Evolutionary conservation across 2,113 vertebrate species (phyloP).

Genomic region (Syngnathus scovelli): DNA sequence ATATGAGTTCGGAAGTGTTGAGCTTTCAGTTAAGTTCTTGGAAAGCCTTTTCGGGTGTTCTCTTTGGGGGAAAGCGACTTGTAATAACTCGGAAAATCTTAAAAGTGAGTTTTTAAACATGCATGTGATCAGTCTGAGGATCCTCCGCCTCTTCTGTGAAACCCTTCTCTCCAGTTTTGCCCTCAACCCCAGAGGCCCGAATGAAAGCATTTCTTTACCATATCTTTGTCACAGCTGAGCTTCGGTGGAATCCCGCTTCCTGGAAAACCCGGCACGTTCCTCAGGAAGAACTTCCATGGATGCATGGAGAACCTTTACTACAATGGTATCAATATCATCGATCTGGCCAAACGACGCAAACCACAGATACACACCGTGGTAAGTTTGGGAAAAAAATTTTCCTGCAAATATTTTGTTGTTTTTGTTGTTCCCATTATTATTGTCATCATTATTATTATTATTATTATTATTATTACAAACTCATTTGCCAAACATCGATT

Average conservation of each 20-base stretch:
- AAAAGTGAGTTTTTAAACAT: not conserved
- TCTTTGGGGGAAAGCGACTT: not conserved
- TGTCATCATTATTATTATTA: too few species aligned
- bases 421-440: too few species aligned
- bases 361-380: slow-evolving; percentile 98
- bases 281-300: slow-evolving; percentile 95
- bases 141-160: not conserved
- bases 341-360: slow-evolving; percentile 93
- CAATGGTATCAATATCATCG: slow-evolving; percentile 93
- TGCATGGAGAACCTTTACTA: slow-evolving; percentile 98
- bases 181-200: too few species aligned
- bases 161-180: not conserved
- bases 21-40: not conserved
- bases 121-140: not conserved
- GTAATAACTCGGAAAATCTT: not conserved
- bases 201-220: not conserved
- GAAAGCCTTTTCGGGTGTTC: not conserved
- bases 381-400: slow-evolving; percentile 53
- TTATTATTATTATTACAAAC: not conserved
- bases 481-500: not conserved
- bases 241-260: slow-evolving; percentile 96
- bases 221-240: slow-evolving; percentile 77
- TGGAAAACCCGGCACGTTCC: slow-evolving; percentile 94
- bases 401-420: not conserved
- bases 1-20: not conserved